Percentiles rank a stretch among this genome's conserved stretches.
Evolutionary conservation across 1,140 invertebrate species (phyloP).

Genomic region (Carcinoscorpius rotundicauda): DNA sequence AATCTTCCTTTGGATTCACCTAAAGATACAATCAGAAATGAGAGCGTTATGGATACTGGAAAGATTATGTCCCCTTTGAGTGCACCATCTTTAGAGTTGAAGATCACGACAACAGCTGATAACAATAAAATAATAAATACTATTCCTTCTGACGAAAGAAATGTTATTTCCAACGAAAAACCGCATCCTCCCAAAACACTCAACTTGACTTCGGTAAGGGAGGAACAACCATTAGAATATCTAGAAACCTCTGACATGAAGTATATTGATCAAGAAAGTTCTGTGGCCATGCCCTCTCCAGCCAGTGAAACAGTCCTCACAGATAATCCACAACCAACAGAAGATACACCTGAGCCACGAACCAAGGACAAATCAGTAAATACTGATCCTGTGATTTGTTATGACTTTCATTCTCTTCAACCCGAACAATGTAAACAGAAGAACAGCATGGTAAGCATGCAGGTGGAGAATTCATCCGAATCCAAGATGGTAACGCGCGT

Average conservation of each 20-base stretch:
- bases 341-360: background rate
- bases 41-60: background rate
- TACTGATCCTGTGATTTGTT: background rate
- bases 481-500: conserved; percentile 15
- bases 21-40: background rate
- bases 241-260: conserved; percentile 1
- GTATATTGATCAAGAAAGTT: conserved; percentile 7
- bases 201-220: background rate
- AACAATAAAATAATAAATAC: background rate
- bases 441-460: background rate
- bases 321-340: background rate
- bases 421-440: background rate
- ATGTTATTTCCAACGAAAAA: background rate
- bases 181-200: background rate
- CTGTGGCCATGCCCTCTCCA: background rate
- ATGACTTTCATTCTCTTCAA: no score
- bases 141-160: background rate
- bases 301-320: background rate
- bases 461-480: background rate
- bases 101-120: background rate
- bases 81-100: background rate
- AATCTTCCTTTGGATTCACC: background rate
- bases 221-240: background rate
- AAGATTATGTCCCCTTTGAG: background rate
- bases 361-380: background rate